These are phyloP conservation scores for Drosophila kanapiae DNA, from an alignment of 1,140 invertebrate species.

Conservation along the genomic window DNA sequence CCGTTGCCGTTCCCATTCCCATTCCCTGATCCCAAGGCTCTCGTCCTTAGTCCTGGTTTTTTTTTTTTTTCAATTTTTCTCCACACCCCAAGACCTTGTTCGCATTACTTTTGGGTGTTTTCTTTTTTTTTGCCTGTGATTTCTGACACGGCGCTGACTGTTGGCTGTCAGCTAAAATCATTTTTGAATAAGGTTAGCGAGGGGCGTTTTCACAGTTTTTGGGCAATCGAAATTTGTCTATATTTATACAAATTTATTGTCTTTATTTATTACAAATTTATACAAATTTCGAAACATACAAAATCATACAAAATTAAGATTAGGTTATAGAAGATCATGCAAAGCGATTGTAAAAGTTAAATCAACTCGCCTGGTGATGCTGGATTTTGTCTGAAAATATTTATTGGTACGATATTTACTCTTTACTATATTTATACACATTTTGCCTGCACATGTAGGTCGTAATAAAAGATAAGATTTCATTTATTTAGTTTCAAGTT, in stretches of 20 bases:
- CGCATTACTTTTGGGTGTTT: constrained; percentile 36
- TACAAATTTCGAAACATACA: background rate
- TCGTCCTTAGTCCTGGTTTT: constrained; percentile 21
- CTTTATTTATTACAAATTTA: background rate
- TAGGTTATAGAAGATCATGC: too few relatives aligned
- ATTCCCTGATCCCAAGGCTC: constrained; percentile 1
- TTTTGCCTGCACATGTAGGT: too few relatives aligned
- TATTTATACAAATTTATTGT: background rate
- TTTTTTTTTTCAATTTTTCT: constrained; percentile 20
- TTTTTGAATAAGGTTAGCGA: constrained; percentile 59
- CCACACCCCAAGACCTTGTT: constrained; percentile 29
- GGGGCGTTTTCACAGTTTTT: constrained; percentile 25
- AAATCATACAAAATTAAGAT: background rate
- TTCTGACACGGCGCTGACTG: constrained; percentile 68
- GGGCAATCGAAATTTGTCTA: background rate
- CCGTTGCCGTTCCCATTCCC: background rate
- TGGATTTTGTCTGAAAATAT: too few relatives aligned
- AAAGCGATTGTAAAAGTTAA: background rate
- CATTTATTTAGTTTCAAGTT: too few relatives aligned
- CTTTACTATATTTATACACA: too few relatives aligned
- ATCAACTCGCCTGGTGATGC: background rate
- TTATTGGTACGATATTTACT: too few relatives aligned
- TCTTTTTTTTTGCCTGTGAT: constrained; percentile 49
- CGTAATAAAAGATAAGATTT: too few relatives aligned
- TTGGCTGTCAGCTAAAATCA: constrained; percentile 70